phyloP scores from a whole-genome alignment of 2,113 vertebrate species.

The Brachyhypopomus occidentalis region DNA sequence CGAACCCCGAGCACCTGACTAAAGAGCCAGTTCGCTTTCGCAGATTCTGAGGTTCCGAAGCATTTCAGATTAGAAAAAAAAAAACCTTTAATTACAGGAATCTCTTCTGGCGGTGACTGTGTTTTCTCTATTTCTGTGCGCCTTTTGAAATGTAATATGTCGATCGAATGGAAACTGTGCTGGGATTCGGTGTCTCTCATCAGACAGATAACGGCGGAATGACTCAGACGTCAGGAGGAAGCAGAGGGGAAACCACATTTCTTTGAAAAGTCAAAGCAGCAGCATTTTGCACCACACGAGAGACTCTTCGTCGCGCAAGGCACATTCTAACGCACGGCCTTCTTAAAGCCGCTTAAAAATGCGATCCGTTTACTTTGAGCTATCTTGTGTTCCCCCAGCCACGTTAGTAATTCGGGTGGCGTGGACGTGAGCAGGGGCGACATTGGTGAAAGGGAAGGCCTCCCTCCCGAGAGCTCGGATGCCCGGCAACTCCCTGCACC shows the following conservation, averaged over 20 bases:
- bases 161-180: slow-evolving; percentile 20
- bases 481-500: too few species aligned
- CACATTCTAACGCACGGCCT: background rate
- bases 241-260: slow-evolving; percentile 19
- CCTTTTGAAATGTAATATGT: slow-evolving; percentile 15
- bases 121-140: background rate
- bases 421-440: background rate
- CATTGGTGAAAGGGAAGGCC: background rate
- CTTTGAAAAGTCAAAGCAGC: slow-evolving; percentile 16
- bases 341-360: background rate
- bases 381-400: background rate
- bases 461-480: background rate
- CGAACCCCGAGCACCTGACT: background rate
- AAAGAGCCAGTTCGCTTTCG: background rate
- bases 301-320: background rate
- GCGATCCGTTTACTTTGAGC: background rate
- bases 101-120: background rate
- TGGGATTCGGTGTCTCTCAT: background rate
- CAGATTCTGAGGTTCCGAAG: background rate
- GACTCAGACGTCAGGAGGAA: slow-evolving; percentile 18
- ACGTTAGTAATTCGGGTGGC: background rate
- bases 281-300: background rate
- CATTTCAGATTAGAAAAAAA: background rate
- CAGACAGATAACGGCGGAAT: background rate
- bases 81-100: slow-evolving; percentile 30